These are phyloP conservation scores for Trigoniulus corallinus DNA, from an alignment of 1,140 invertebrate species.

Conservation along the genomic window DNA sequence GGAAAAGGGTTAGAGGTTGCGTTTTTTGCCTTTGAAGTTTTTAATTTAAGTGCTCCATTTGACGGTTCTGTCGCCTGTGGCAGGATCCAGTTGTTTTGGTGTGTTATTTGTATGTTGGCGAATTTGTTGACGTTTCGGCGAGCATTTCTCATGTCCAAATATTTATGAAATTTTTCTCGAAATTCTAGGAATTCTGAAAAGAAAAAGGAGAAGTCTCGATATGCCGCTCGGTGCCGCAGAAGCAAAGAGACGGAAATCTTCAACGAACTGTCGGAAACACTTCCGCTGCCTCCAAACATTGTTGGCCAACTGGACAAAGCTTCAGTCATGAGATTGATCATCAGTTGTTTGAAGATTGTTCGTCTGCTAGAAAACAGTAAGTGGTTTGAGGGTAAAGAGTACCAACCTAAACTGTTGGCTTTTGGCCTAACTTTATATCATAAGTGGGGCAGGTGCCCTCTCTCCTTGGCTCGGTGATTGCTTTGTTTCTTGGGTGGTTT, in stretches of 20 bases:
- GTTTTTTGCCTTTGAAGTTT: too few relatives aligned
- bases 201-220: conserved; percentile 88
- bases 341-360: conserved; percentile 71
- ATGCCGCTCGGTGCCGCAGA: conserved; percentile 78
- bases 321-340: conserved; percentile 83
- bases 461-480: not conserved
- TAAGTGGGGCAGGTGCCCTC: too few relatives aligned
- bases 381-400: conserved; percentile 18
- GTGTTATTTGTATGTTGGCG: not conserved
- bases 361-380: conserved; percentile 61
- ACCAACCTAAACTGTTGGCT: too few relatives aligned
- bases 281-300: conserved; percentile 56
- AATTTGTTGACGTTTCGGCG: not conserved
- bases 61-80: too few relatives aligned
- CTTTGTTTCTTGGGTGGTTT: too few relatives aligned
- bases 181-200: conserved; percentile 86
- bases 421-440: too few relatives aligned
- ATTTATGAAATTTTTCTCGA: too few relatives aligned
- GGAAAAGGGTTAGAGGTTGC: too few relatives aligned
- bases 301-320: conserved; percentile 83
- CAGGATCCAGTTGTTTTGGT: conserved; percentile 1
- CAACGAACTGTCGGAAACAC: conserved; percentile 56
- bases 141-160: conserved; percentile 3
- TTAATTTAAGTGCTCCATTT: too few relatives aligned
- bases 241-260: conserved; percentile 91